Percentiles rank a stretch among this genome's conserved stretches.
phyloP scores from a whole-genome alignment of 2,797 vertebrate species.

The Acanthopagrus latus region DNA sequence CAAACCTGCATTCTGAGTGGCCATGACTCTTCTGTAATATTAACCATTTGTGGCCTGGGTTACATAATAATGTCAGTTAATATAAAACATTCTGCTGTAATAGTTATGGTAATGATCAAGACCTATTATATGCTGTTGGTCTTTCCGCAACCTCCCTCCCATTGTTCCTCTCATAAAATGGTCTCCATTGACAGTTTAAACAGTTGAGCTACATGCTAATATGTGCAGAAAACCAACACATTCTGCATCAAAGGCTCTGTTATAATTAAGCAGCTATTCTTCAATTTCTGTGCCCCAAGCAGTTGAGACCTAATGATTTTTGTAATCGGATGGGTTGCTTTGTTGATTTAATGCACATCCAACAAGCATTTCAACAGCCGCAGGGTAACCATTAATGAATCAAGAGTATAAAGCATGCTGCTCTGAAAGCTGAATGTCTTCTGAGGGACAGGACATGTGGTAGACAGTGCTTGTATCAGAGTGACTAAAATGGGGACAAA shows the following conservation, averaged over 20 bases:
- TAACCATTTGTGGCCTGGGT: not conserved
- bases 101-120: not conserved
- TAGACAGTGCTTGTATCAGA: slow-evolving; percentile 1
- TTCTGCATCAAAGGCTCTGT: slow-evolving; percentile 39
- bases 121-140: not conserved
- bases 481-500: not conserved
- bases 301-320: slow-evolving; percentile 31
- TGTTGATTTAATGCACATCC: slow-evolving; percentile 46
- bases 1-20: not conserved
- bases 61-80: slow-evolving; percentile 5
- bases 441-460: slow-evolving; percentile 1
- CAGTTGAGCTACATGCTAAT: slow-evolving; percentile 37
- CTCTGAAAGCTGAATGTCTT: slow-evolving; percentile 13
- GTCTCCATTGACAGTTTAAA: slow-evolving; percentile 22
- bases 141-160: not conserved
- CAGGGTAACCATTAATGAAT: slow-evolving; percentile 39
- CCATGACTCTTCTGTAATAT: not conserved
- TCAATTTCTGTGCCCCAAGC: slow-evolving; percentile 20
- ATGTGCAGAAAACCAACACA: slow-evolving; percentile 9
- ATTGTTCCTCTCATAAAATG: slow-evolving; percentile 17
- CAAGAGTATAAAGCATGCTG: slow-evolving; percentile 2
- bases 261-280: slow-evolving; percentile 49
- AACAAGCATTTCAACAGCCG: slow-evolving; percentile 17
- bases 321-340: slow-evolving; percentile 23
- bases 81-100: slow-evolving; percentile 6